Evolutionary conservation across 2,888 invertebrate genomes (phyloP), one percentile per base, ranked within the genome.

Genomic region (Polia nebulosa): DNA sequence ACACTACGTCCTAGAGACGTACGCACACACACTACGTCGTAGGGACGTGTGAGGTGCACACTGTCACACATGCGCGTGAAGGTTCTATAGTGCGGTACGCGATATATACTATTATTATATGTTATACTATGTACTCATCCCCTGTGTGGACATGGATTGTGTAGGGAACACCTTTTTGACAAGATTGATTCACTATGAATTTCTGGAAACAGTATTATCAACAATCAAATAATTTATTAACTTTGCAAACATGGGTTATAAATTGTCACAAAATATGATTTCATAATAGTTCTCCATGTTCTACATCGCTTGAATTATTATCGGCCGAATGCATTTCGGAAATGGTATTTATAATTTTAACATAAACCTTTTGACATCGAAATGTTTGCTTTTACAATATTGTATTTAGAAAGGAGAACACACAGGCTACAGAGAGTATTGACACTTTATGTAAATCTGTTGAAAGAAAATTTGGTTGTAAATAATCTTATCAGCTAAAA

Each of bases 61-160:
- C 69, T 13, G 32, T 52, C 66, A 58, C 59, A 69, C 72, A 72
- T 1, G 27, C 70, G 41, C 78, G 60, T 72, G 72, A 75, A 61
- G 44, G 53, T 71, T 73, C 73, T 53, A 72, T 64, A 68, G 83
- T 86, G 86, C 76, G 77, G 69, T 84, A 82, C 63, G 83, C 81
- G 80, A 78, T 77, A 76, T 57, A 84, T 84, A 83, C 65, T 80
- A 80, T 77, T 71, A 78, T 76, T 75, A 76, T 81, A 65, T 71
- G 65, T 78, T 65, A 82, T 74, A 74, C 69, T 77, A 69, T 65
- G 66, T 80, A 89, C 88, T 88, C 89, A 88, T 86, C 85, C 81
- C 81, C 89, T 87, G 86, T 84, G 82, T 80, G 85, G 84, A 83
- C 82, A 78, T 57, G 20, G 11, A 44, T 56, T 49, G 17, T 52